Evolutionary conservation across 2,113 vertebrate genomes (phyloP), one percentile per base, ranked within the genome.

Genomic region (Carassius auratus): DNA sequence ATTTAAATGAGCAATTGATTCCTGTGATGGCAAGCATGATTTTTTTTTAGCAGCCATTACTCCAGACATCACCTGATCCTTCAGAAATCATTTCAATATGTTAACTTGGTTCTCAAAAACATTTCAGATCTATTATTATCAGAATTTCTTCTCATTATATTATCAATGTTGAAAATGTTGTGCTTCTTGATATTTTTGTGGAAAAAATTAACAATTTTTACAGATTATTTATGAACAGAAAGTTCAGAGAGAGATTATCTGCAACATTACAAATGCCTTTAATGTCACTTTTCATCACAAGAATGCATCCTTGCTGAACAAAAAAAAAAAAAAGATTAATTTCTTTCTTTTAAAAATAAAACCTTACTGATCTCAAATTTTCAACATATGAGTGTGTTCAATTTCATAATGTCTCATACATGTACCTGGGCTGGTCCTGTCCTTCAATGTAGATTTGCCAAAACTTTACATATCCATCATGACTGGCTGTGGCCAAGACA

Each of bases 391-490:
- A 14, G 1, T 33, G 14, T 77, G 12, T 52, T 21, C 13, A 78
- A 17, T 17, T 45, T 36, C 12, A 59, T 17, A 26, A 33, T 36
- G 4, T 33, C 36, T 61, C 10, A 19, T 7, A 42, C 42, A 42
- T 42, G 90, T 93, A 99, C 98, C 98, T 97, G 30, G 98, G 97
- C 57, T 97, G 96, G 55, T 99, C 97, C 85, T 97, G 97, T 1
- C 94, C 98, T 81, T 99, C 98, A 57, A 98, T 97, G 89, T 99
- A 99, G 85, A 99, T 98, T 93, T 99, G 98, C 98, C 98, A 99
- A 92, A 99, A 99, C 92, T 99, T 99, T 84, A 99, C 96, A 88
- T 95, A 97, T 74, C 98, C 98, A 74, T 99, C 98, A 13, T 99
- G 97, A 85, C 98, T 99, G 57, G 98, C 98, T 36, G 98, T 99